These are phyloP conservation scores for Melanotaenia nigrans DNA, from an alignment of 2,797 vertebrate species.

Conservation along the genomic window DNA sequence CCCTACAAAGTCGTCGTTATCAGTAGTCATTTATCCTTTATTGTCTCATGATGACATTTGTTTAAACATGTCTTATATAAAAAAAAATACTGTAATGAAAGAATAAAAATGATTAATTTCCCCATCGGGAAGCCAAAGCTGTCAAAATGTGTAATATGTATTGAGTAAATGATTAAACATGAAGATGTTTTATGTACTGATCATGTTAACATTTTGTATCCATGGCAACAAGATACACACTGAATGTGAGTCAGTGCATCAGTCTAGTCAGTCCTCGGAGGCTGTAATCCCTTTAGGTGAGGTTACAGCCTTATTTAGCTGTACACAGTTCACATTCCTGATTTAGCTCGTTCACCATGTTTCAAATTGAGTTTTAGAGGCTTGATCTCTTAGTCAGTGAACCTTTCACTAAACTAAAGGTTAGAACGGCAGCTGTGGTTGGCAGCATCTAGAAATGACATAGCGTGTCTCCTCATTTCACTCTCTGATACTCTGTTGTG, in stretches of 20 bases:
- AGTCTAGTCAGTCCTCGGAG: background rate
- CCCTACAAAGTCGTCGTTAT: background rate
- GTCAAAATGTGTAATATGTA: background rate
- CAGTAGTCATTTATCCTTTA: background rate
- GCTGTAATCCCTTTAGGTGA: background rate
- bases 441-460: background rate
- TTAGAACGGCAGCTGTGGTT: background rate
- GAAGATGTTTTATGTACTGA: background rate
- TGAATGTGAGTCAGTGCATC: background rate
- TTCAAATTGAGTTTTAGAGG: background rate
- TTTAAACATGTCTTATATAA: background rate
- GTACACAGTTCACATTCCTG: background rate
- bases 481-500: background rate
- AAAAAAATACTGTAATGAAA: background rate
- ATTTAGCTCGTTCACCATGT: background rate
- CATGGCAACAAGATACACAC: background rate
- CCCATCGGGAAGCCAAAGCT: background rate
- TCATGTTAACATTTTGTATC: background rate
- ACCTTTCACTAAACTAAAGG: background rate
- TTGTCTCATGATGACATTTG: background rate
- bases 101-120: background rate
- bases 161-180: conserved; percentile 10
- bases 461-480: background rate
- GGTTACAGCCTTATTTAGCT: background rate
- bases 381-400: background rate